These are phyloP conservation scores for Xenopus petersii DNA, from an alignment of 2,797 vertebrate genomes.

Conservation along the genomic window DNA sequence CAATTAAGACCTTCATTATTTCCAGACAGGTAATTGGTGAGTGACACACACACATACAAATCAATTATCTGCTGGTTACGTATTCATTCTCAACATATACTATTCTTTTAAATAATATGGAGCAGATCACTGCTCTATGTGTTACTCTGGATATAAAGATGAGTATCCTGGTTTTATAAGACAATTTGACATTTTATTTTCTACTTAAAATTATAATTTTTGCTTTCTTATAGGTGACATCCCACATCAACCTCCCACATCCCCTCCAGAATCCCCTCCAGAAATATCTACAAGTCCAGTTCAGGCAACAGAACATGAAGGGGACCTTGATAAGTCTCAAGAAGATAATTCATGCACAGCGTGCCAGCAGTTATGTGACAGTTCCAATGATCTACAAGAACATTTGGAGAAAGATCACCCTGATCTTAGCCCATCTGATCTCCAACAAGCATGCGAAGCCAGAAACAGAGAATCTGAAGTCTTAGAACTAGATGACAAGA, in stretches of 20 bases:
- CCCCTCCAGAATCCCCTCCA: constrained; percentile 38
- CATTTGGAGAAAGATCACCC: constrained; percentile 43
- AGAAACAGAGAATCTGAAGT: constrained; percentile 9
- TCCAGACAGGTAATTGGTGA: too few relatives aligned
- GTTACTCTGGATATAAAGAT: too few relatives aligned
- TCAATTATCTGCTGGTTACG: too few relatives aligned
- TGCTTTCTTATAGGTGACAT: constrained; percentile 23
- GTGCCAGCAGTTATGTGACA: constrained; percentile 25
- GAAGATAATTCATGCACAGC: constrained; percentile 33
- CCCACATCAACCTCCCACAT: not conserved
- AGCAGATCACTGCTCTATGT: too few relatives aligned
- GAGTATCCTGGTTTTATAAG: too few relatives aligned
- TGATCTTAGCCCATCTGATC: constrained; percentile 37
- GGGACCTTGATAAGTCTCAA: constrained; percentile 16
- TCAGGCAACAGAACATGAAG: constrained; percentile 7
- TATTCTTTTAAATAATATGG: too few relatives aligned
- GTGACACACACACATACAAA: too few relatives aligned
- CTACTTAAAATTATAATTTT: not conserved
- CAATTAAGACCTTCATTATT: too few relatives aligned
- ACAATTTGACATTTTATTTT: too few relatives aligned
- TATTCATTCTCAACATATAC: too few relatives aligned
- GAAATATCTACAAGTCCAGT: constrained; percentile 17
- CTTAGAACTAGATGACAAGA: constrained; percentile 27
- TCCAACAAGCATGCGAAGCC: constrained; percentile 28
- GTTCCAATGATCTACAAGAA: constrained; percentile 23